Evolutionary conservation across 2,888 invertebrate genomes (phyloP), one percentile per base, ranked within the genome.

Genomic region (Leptarthrus brevirostris): DNA sequence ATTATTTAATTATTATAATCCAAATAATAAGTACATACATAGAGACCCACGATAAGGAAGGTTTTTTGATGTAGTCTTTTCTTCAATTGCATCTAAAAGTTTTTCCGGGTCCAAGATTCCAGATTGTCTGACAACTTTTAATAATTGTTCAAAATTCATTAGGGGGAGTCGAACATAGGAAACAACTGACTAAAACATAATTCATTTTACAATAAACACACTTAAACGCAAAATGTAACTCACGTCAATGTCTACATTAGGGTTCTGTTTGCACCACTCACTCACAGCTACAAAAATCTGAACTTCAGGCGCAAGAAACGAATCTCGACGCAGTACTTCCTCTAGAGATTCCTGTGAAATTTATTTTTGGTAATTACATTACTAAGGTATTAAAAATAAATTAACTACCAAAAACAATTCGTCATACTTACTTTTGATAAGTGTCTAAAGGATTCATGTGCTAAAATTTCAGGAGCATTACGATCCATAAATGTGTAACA

Each of bases 261-360:
- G 88, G 86, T 97, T 96, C 26, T 90, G 89, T 78, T 90, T 90
- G 79, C 93, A 92, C 98, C 98, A 98, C 74, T 87, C 89, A 82
- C 91, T 90, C 0, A 98, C 94, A 0, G 96, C 94, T 79, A 90
- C 88, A 86, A 99, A 99, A 78, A 99, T 97, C 80, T 97, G 93
- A 44, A 95, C 94, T 86, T 99, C 99, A 0, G 93, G 92, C 0
- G 96, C 97, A 87, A 94, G 98, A 86, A 99, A 98, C 5, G 98
- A 97, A 85, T 98, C 95, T 64, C 98, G 88, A 66, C 91, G 90
- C 34, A 99, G 87, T 6, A 99, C 88, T 81, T 95, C 93, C 80
- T 92, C 91, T 71, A 99, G 85, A 0, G 97, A 84, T 78, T 84
- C 84, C 83, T 89, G 88, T 92, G 80, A 78, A 82, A 18, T 22